A percentile compares a stretch with the other conserved stretches of the same genome.
phyloP scores from a whole-genome alignment of 2,797 vertebrate genomes.

The Rhinogobio ventralis region DNA sequence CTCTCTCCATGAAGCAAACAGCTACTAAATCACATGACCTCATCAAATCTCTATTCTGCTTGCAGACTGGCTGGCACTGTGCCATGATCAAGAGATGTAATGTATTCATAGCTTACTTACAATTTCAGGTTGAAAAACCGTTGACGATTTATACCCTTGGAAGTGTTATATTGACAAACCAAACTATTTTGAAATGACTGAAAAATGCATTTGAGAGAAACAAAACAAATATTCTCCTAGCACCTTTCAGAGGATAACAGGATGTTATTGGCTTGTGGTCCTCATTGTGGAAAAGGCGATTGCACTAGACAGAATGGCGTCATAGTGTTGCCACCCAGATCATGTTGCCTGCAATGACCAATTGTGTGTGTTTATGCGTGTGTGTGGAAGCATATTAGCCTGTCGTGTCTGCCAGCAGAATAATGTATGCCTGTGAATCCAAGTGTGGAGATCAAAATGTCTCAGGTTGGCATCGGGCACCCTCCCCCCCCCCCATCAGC shows the following conservation, averaged over 20 bases:
- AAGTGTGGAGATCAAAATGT: slow-evolving; percentile 51
- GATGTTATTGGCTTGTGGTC: slow-evolving; percentile 41
- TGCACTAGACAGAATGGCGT: slow-evolving; percentile 40
- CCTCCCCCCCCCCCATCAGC: slow-evolving; percentile 64
- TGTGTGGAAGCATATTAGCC: slow-evolving; percentile 63
- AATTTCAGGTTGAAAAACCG: slow-evolving; percentile 7
- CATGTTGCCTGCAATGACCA: slow-evolving; percentile 54
- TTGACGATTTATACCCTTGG: neutral
- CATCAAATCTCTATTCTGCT: slow-evolving; percentile 56
- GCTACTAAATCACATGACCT: slow-evolving; percentile 59
- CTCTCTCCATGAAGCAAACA: slow-evolving; percentile 57
- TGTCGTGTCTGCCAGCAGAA: slow-evolving; percentile 45
- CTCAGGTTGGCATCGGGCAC: slow-evolving; percentile 77
- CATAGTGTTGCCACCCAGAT: slow-evolving; percentile 59
- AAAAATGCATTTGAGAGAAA: slow-evolving; percentile 1
- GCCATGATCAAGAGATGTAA: slow-evolving; percentile 40
- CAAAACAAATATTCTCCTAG: neutral
- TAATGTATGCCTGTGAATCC: slow-evolving; percentile 51
- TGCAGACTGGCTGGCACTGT: slow-evolving; percentile 52
- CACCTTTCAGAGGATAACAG: neutral
- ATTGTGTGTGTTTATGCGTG: slow-evolving; percentile 51
- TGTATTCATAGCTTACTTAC: slow-evolving; percentile 43
- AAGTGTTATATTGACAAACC: slow-evolving; percentile 11
- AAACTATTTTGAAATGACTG: neutral
- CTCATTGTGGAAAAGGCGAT: slow-evolving; percentile 26